Evolutionary conservation across 2,113 vertebrate species (phyloP).

Genomic region (Ceratotherium simum): DNA sequence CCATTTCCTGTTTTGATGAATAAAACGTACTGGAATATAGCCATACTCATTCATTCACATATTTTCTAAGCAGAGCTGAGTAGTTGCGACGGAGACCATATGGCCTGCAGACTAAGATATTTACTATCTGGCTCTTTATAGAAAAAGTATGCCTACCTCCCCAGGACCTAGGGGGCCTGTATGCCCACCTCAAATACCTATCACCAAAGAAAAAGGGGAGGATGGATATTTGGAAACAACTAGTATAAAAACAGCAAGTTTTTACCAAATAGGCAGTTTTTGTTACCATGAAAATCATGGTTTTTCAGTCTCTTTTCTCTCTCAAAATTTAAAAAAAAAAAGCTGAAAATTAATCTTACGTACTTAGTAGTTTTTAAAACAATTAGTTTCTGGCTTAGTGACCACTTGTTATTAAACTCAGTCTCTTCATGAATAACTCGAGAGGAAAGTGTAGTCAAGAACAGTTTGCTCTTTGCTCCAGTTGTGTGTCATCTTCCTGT

Average conservation of each 20-base stretch:
- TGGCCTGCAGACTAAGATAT: not conserved
- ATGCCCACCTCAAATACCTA: not conserved
- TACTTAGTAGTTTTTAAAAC: not conserved
- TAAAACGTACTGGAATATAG: not conserved
- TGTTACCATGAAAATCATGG: not conserved
- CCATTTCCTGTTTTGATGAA: not conserved
- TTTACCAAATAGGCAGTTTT: not conserved
- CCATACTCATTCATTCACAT: rapidly evolving
- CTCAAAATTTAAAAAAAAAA: not conserved
- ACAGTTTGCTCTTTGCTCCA: not conserved
- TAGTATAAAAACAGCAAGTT: not conserved
- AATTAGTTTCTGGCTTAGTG: not conserved
- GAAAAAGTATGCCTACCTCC: not conserved
- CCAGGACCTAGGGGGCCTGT: not conserved
- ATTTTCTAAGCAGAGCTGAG: not conserved
- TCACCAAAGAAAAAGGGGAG: not conserved
- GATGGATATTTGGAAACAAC: not conserved
- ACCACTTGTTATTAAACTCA: not conserved
- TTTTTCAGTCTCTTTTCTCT: not conserved
- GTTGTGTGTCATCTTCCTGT: not conserved
- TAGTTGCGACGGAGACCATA: not conserved
- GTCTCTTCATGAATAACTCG: constrained; percentile 11
- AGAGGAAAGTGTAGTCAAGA: not conserved
- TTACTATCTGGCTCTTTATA: not conserved
- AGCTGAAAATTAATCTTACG: not conserved